phyloP scores from a whole-genome alignment of 2,888 invertebrate genomes.

The Ornithoptera priamus region DNA sequence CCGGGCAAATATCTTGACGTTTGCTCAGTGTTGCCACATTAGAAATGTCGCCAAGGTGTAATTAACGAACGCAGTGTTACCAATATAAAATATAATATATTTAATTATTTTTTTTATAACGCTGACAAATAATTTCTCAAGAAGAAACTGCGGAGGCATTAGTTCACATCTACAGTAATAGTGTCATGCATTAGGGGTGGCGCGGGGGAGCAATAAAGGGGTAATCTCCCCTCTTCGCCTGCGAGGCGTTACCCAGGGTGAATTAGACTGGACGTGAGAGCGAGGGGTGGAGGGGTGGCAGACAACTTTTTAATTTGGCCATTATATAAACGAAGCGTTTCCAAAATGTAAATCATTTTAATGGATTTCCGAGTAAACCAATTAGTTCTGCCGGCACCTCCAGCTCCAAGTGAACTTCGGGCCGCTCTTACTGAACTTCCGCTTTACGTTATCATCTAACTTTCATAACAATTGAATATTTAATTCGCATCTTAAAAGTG shows the following conservation, averaged over 20 bases:
- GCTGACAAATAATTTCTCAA: slow-evolving; percentile 48
- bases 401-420: no score
- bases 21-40: no score
- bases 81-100: no score
- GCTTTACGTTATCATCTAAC: no score
- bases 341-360: slow-evolving; percentile 26
- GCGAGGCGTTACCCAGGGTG: slow-evolving; percentile 49
- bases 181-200: slow-evolving; percentile 71
- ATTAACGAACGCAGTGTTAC: no score
- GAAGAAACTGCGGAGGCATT: slow-evolving; percentile 60
- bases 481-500: no score
- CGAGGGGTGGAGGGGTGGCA: slow-evolving; percentile 29
- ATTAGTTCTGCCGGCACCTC: neutral
- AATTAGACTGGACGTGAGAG: slow-evolving; percentile 42
- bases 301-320: slow-evolving; percentile 26
- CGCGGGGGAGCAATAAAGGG: slow-evolving; percentile 71
- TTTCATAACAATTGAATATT: no score
- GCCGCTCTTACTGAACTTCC: no score
- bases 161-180: slow-evolving; percentile 66
- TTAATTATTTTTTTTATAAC: slow-evolving; percentile 4
- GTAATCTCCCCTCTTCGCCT: slow-evolving; percentile 62
- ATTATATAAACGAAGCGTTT: slow-evolving; percentile 17
- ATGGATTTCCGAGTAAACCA: slow-evolving; percentile 24
- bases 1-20: no score
- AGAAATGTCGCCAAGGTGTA: no score